These are phyloP conservation scores for Echinops telfairi DNA, from an alignment of 2,113 vertebrate species.

Conservation along the genomic window DNA sequence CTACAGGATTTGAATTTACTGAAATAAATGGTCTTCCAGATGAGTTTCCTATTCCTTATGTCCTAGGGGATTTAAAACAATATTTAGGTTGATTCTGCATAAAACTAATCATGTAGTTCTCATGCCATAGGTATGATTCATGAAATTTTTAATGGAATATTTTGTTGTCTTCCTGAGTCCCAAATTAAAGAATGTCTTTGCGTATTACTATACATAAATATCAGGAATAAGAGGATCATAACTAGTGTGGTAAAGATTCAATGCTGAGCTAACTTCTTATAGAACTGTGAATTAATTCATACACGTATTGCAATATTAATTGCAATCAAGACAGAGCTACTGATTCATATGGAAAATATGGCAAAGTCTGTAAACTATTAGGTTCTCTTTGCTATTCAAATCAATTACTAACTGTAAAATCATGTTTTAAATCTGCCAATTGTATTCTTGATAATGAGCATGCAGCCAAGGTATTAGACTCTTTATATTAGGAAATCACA, in stretches of 20 bases:
- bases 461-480: neutral
- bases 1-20: neutral
- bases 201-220: neutral
- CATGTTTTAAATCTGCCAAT: neutral
- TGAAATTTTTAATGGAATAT: neutral
- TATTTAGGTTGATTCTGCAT: neutral
- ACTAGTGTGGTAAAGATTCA: neutral
- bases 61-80: conserved; percentile 5
- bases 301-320: neutral
- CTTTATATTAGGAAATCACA: neutral
- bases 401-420: neutral
- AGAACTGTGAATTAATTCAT: conserved; percentile 1
- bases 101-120: neutral
- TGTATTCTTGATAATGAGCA: neutral
- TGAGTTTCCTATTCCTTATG: neutral
- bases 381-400: neutral
- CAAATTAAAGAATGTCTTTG: neutral
- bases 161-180: conserved; percentile 10
- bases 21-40: conserved; percentile 34
- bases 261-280: neutral
- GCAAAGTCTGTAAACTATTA: neutral
- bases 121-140: neutral
- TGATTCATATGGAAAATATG: conserved; percentile 16
- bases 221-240: neutral
- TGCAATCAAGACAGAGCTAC: conserved; percentile 23